Conservation (phyloP, 1,140 invertebrate species). For the Apis laboriosa region DNA sequence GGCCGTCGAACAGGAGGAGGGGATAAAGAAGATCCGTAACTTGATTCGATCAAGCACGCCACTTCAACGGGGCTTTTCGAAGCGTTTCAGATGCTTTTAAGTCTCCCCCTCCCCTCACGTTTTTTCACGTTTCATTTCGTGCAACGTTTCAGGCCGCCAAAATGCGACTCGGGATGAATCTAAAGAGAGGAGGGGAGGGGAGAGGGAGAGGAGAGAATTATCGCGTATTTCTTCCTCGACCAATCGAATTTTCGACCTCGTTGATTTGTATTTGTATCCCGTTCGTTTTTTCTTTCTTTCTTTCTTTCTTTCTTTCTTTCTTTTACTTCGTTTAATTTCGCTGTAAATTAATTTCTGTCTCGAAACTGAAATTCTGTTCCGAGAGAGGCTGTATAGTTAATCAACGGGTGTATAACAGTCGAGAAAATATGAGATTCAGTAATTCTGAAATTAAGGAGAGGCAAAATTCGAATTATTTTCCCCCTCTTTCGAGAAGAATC, state of each 20-base stretch:
- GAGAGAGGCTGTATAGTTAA: too few species aligned
- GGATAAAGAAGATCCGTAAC: conserved; percentile 48
- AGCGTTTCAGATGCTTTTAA: conserved; percentile 61
- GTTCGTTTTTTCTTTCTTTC: too few species aligned
- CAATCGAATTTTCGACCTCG: neutral
- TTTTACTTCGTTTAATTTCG: too few species aligned
- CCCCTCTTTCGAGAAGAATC: too few species aligned
- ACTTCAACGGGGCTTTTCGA: conserved; percentile 36
- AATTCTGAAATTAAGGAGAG: too few species aligned
- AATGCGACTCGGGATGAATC: neutral
- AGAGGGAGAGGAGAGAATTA: neutral
- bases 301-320: too few species aligned
- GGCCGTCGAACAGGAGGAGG: neutral
- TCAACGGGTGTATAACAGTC: too few species aligned
- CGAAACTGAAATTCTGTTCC: too few species aligned
- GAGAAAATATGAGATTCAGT: too few species aligned
- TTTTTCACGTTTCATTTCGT: conserved; percentile 25
- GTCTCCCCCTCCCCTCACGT: neutral
- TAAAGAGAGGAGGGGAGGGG: neutral
- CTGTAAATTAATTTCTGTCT: too few species aligned
- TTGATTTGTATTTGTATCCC: neutral
- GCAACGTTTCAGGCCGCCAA: conserved; percentile 1
- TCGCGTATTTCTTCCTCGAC: too few species aligned
- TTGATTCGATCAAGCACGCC: conserved; percentile 58
- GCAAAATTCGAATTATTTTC: too few species aligned